Evolutionary conservation across 1,140 invertebrate species (phyloP), one percentile per base, ranked within the genome.

Genomic region (Conopomorpha cramerella): DNA sequence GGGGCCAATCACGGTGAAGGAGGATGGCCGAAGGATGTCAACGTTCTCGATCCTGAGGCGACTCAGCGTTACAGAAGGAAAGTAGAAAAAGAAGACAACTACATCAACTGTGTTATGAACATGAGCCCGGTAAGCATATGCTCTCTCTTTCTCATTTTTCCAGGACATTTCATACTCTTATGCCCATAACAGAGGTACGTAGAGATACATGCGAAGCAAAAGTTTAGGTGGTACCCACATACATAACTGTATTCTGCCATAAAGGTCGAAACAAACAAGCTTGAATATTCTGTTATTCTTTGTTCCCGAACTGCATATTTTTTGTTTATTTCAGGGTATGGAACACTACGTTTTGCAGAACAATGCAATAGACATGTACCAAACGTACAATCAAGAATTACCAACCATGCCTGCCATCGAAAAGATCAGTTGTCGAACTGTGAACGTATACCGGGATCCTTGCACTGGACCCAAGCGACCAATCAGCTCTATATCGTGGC

Each of bases 21-120:
- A 12, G 96, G 95, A 1, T 98, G 95, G 95, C 95, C 95, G 0
- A 95, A 93, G 73, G 95, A 97, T 54, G 85, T 98, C 18, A 95
- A 95, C 57, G 83, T 86, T 43, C 73, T 84, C 3, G 95, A 98
- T 65, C 81, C 87, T 1, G 95, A 98, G 65, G 91, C 95, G 57
- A 92, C 90, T 8, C 82, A 82, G 52, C 80, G 93, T 39, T 97
- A 93, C 55, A 83, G 92, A 43, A 89, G 96, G 34, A 98, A 96
- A 78, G 86, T 96, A 15, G 95, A 98, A 76, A 98, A 97, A 71
- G 95, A 98, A 71, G 95, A 98, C 67, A 77, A 82, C 31, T 98
- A 95, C 55, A 86, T 92, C 53, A 87, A 88, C 42, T 87, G 91
- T 39, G 87, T 97, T 49, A 83, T 89, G 49, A 80, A 88, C 42